Base-by-base conservation (phyloP, 2,888 invertebrate species). In the Hydropsyche betteni region DNA sequence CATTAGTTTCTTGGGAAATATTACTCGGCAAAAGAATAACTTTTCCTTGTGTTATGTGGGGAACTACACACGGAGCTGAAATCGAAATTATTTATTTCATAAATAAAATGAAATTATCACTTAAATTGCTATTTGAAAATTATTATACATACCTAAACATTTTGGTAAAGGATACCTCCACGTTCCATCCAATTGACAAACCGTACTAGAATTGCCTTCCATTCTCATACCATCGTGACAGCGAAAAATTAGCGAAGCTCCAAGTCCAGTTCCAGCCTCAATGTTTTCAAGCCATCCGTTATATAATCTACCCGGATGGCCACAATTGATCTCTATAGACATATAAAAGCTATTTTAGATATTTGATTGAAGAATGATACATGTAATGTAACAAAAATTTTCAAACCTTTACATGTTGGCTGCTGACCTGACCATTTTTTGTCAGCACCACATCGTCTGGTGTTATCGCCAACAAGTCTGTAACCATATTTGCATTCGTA, bases 401-500 rank as follows among this genome's bases (percentile, higher is more conserved):
- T 55, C n/a, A n/a, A 55, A 96, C 97, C 96, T 91, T 96, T 96
- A 84, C 99, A 99, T 80, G 89, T 87, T 0, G 98, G 98, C 81
- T 94, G 91, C n/a, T 91, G 88, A 52, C 97, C 98, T 33, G 95
- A 94, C 99, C 99, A 99, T 83, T 94, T 93, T 83, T 94, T 93
- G 85, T 98, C 97, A 0, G 97, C 95, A 0, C 96, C 95, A 84
- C 99, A 99, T 64, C 95, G 89, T 80, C 99, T 89, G 2, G 97
- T 97, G 12, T 93, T 90, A 79, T 96, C 94, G 0, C 99, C 99
- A 7, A 95, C 90, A 78, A 99, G 89, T 77, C 94, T 93, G 86
- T 93, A 98, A 8, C 98, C 98, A 82, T 96, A 95, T 82, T 95
- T 94, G 88, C 99, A 99, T 83, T 96, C 96, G 86, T 99, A 99